Evolutionary conservation across 2,797 vertebrate genomes (phyloP), one percentile per base, ranked within the genome.

Genomic region (Cuniculus paca): DNA sequence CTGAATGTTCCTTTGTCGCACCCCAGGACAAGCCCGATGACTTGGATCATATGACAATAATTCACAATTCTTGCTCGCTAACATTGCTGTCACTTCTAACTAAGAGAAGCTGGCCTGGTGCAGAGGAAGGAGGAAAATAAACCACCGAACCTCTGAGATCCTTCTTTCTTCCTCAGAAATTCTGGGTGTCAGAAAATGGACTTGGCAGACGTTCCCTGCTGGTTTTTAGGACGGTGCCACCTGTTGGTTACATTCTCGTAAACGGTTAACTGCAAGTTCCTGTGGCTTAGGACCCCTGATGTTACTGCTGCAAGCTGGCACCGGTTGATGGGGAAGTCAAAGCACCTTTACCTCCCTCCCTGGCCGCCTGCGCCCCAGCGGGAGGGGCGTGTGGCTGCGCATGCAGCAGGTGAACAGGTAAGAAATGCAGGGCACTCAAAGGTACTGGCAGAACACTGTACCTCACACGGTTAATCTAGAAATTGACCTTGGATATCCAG

Each of bases 171-270:
- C 45, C 89, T 86, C 54, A 81, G 45, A 88, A 93, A 68, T 87
- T 88, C 94, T 95, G 42, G 95, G 54, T 87, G n/a, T 91, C 72
- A 72, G 87, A 91, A 91, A 61, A 94, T 84, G 82, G 36, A 91
- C 56, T 89, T 95, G 93, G 83, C 90, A 80, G 22, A 42, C 13
- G 60, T 94, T 94, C 89, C 92, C 88, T 94, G 91, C 72, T 97
- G 94, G 14, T 36, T 94, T 94, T 95, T 70, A 85, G 77, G 82
- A 81, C 83, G 58, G 58, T 85, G 65, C 50, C 92, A 83, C 90
- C 80, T 82, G 97, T 95, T 95, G 85, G 86, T 90, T 74, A 85
- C 93, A 95, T 96, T 97, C 94, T 96, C 61, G n/a, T 93, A 56
- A 86, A 94, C 95, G 87, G 74, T 91, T 94, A 80, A 78, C 77